These are phyloP conservation scores for Papilio demoleus DNA, from an alignment of 2,888 invertebrate genomes.

Conservation along the genomic window DNA sequence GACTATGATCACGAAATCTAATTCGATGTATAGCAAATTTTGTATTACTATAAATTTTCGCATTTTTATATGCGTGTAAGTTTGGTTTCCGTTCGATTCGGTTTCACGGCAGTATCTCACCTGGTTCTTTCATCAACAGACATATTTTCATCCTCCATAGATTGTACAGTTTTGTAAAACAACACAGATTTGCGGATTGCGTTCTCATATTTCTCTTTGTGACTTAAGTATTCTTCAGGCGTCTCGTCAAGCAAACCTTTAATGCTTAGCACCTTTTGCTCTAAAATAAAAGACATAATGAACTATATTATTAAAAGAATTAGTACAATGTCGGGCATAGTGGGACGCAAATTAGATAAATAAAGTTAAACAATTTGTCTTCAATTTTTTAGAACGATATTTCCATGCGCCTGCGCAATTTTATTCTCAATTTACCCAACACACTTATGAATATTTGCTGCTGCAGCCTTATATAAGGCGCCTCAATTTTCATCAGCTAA, in stretches of 20 bases:
- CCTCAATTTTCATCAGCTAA: too few relatives aligned
- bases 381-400: background rate
- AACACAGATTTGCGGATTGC: slow-evolving; percentile 86
- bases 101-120: too few relatives aligned
- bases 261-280: slow-evolving; percentile 71
- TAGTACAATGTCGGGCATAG: background rate
- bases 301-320: background rate
- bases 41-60: too few relatives aligned
- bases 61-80: too few relatives aligned
- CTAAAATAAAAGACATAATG: slow-evolving; percentile 52
- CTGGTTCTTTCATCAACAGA: slow-evolving; percentile 86
- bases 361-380: too few relatives aligned
- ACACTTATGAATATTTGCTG: background rate
- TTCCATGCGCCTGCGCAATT: background rate
- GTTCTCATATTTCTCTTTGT: slow-evolving; percentile 92
- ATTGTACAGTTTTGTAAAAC: slow-evolving; percentile 84
- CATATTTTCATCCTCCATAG: slow-evolving; percentile 84
- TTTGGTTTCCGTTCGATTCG: too few relatives aligned
- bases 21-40: too few relatives aligned
- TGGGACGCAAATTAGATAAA: too few relatives aligned
- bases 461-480: background rate
- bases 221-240: slow-evolving; percentile 90
- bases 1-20: too few relatives aligned
- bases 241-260: slow-evolving; percentile 85
- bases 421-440: background rate